Evolutionary conservation across 2,797 vertebrate genomes (phyloP).

Genomic region (Clarias pachynema): DNA sequence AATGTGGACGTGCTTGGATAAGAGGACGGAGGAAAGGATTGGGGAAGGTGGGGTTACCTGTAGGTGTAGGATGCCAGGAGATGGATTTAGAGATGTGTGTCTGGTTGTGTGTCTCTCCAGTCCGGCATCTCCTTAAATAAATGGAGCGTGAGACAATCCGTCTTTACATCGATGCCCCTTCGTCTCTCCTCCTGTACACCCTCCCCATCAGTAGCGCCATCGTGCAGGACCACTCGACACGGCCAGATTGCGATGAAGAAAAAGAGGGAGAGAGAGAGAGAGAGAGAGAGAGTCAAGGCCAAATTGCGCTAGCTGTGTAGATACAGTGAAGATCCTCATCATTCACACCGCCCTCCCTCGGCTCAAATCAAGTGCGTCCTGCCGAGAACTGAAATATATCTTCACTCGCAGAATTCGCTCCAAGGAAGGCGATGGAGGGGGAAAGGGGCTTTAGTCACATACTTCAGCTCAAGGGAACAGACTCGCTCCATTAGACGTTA

Average conservation of each 20-base stretch:
- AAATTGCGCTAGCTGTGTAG: constrained; percentile 50
- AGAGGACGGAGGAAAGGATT: neutral
- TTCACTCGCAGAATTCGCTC: constrained; percentile 57
- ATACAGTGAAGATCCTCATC: constrained; percentile 62
- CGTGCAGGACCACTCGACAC: constrained; percentile 9
- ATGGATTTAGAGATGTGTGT: neutral
- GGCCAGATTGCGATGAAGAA: constrained; percentile 13
- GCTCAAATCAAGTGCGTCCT: constrained; percentile 73
- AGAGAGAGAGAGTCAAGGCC: constrained; percentile 30
- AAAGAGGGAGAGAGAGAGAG: constrained; percentile 8
- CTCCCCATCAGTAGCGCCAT: constrained; percentile 38
- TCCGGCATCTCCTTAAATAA: constrained; percentile 23
- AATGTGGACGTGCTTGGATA: neutral
- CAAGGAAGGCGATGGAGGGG: constrained; percentile 48
- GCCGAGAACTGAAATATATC: constrained; percentile 61
- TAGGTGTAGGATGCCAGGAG: neutral
- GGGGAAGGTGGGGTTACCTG: neutral
- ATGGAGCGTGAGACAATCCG: constrained; percentile 34
- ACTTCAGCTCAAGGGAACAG: constrained; percentile 61
- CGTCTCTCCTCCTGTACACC: constrained; percentile 3
- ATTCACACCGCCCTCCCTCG: constrained; percentile 72
- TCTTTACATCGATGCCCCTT: constrained; percentile 36
- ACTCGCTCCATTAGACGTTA: constrained; percentile 43
- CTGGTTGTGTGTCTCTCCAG: constrained; percentile 7
- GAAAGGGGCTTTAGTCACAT: constrained; percentile 45